Percentiles rank a stretch among this genome's conserved stretches.
Evolutionary conservation across 2,888 invertebrate species (phyloP).

Genomic region (Rotaria magnacalcarata): DNA sequence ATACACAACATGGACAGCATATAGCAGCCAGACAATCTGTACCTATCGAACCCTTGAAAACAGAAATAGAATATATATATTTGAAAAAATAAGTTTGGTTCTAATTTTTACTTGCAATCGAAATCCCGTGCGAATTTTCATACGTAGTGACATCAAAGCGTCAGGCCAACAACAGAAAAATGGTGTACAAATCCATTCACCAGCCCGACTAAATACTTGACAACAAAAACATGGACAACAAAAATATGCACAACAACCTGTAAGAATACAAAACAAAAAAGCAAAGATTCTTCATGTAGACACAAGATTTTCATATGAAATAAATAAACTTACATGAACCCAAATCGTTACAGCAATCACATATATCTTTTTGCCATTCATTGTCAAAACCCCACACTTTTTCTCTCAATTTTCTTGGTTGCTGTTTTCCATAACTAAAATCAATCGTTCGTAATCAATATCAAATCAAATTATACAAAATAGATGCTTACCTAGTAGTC

Average conservation of each 20-base stretch:
- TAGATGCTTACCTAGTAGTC: background rate
- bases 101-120: background rate
- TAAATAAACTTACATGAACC: background rate
- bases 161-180: slow-evolving; percentile 26
- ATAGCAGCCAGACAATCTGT: slow-evolving; percentile 2
- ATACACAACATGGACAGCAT: slow-evolving; percentile 5
- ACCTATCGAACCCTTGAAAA: background rate
- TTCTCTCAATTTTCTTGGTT: slow-evolving; percentile 4
- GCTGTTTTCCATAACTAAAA: background rate
- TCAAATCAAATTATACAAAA: background rate
- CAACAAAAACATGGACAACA: slow-evolving; percentile 33
- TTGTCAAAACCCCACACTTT: background rate
- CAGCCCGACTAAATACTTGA: background rate
- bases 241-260: slow-evolving; percentile 16
- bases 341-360: background rate
- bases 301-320: background rate
- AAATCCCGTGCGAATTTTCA: background rate
- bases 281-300: background rate
- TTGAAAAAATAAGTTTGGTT: background rate
- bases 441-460: background rate
- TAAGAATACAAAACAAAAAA: background rate
- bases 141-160: background rate
- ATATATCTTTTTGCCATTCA: background rate
- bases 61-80: background rate
- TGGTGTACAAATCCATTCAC: slow-evolving; percentile 18